Base-by-base conservation (phyloP, 2,888 invertebrate species). In the Allygus modestus region DNA sequence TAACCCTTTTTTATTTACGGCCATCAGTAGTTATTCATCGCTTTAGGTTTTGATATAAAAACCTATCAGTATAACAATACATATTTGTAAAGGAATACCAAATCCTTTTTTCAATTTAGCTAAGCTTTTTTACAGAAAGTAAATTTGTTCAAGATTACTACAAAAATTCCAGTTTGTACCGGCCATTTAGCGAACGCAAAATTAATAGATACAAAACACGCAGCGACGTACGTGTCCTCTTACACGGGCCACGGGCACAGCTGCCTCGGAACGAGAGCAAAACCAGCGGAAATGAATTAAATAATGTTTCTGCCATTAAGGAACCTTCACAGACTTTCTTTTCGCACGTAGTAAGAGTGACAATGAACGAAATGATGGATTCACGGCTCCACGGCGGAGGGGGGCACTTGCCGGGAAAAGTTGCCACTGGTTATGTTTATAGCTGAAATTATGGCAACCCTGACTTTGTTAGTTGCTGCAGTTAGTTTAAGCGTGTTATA, bases 261-360 rank as follows among this genome's bases (percentile, higher is more conserved):
- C 54, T 23, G 54, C 20, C 4, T 4, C 23, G 15, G 5, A 65
- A 65, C 31, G 28, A 65, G 65, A 65, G 65, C 31, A 65, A 65
- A 65, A 31, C 65, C 65, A 31, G 65, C 65, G 65, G 65, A 65
- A 65, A 65, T 65, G 65, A 65, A 65, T 65, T 65, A 65, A 65
- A 65, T 65, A 65, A 65, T 65, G 65, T 65, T 65, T 65, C 65
- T 65, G 65, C 20, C 65, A 65, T 65, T 65, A 65, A 65, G 65
- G 28, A 65, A 31, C 65, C 65, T 65, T 65, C 65, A 20, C 65
- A 65, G 65, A 65, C 65, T 65, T 65, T 65, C 65, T 28, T 65
- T 65, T 65, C 65, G 31, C 65, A 65, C 65, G 65, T 65, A 54
- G 65, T 0, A 26, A 26, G 58, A 58, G 65, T 31, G 65, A 65